Percentiles rank a stretch among this genome's conserved stretches.
Conservation (phyloP, 2,888 invertebrate genomes). For the Chrysomela aeneicollis region DNA sequence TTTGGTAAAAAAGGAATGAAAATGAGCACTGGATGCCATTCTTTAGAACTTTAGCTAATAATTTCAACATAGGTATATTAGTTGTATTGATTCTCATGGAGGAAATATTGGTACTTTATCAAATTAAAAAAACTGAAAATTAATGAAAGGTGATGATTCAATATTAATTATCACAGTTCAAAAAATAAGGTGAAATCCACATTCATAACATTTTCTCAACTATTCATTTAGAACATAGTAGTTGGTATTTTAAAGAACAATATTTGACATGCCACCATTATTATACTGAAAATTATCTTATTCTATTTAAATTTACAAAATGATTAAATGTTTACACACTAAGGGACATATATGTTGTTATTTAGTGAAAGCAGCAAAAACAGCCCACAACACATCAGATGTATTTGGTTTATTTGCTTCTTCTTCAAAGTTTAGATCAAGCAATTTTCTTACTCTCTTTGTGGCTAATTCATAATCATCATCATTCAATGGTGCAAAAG, state of each 20-base stretch:
- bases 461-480: conserved; percentile 99
- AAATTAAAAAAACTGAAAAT: conserved; percentile 25
- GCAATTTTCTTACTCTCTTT: conserved; percentile 92
- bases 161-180: conserved; percentile 32
- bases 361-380: conserved; percentile 98
- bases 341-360: conserved; percentile 62
- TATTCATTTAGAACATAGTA: conserved; percentile 30
- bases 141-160: conserved; percentile 23
- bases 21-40: too few relatives aligned
- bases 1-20: too few relatives aligned
- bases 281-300: conserved; percentile 27
- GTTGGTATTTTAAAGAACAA: conserved; percentile 13
- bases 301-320: conserved; percentile 41
- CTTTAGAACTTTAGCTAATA: too few relatives aligned
- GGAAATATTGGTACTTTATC: too few relatives aligned
- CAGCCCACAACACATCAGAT: conserved; percentile 97
- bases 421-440: conserved; percentile 96
- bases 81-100: too few relatives aligned
- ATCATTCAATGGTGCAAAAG: conserved; percentile 95
- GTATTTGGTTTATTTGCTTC: conserved; percentile 92
- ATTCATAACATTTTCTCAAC: conserved; percentile 14
- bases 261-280: conserved; percentile 21
- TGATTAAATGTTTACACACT: conserved; percentile 34
- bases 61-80: too few relatives aligned
- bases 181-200: conserved; percentile 14